phyloP scores from a whole-genome alignment of 2,113 vertebrate species.

The Heliornis fulica region DNA sequence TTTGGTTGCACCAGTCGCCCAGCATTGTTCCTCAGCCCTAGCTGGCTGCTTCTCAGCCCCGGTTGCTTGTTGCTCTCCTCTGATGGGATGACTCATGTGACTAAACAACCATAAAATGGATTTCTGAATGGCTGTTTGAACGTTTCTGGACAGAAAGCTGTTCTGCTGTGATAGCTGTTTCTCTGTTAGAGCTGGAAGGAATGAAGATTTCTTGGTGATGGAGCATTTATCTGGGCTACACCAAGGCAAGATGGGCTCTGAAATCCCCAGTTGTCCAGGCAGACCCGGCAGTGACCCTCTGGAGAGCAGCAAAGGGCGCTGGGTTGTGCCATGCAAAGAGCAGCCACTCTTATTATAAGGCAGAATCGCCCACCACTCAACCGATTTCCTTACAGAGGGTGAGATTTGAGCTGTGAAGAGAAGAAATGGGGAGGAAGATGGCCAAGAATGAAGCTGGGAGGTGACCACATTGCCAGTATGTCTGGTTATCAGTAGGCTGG shows the following conservation, averaged over 20 bases:
- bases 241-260: neutral
- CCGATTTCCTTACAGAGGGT: neutral
- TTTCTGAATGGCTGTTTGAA: constrained; percentile 26
- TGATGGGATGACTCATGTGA: neutral
- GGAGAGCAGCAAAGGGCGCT: neutral
- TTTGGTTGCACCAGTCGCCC: neutral
- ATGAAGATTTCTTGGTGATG: neutral
- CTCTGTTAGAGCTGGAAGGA: neutral
- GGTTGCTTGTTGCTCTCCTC: neutral
- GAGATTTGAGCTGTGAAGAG: neutral
- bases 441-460: neutral
- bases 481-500: neutral
- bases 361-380: neutral
- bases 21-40: neutral
- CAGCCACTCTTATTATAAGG: neutral
- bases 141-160: neutral
- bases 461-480: neutral
- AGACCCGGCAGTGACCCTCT: neutral
- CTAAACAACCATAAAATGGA: neutral
- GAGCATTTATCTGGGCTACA: neutral
- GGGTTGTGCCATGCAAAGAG: neutral
- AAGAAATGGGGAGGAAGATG: neutral
- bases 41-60: neutral
- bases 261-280: neutral
- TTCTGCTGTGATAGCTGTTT: neutral